phyloP scores from a whole-genome alignment of 2,113 vertebrate genomes.

The Irena cyanogastra region DNA sequence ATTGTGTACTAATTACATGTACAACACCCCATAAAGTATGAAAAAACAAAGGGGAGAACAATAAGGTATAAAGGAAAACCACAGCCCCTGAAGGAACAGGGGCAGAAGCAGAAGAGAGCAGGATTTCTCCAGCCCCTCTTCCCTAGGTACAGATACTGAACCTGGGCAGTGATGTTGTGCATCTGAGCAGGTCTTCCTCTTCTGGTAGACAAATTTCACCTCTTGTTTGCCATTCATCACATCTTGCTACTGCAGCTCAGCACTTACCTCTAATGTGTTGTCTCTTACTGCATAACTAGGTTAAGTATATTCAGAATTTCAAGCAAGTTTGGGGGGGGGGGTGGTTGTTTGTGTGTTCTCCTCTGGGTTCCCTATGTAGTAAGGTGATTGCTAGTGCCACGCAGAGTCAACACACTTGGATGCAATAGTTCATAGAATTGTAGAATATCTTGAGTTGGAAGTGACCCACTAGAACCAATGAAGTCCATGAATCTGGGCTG shows the following conservation, averaged over 20 bases:
- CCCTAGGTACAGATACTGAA: too few species aligned
- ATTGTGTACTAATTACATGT: accelerated
- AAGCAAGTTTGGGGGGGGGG: not conserved
- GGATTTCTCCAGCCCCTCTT: not conserved
- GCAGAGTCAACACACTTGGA: not conserved
- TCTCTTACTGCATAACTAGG: not conserved
- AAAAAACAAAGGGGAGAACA: not conserved
- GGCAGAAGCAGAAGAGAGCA: not conserved
- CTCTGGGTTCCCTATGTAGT: accelerated
- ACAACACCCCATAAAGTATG: not conserved
- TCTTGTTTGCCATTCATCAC: not conserved
- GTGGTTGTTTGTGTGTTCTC: not conserved
- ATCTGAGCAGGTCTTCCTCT: not conserved
- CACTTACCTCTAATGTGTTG: not conserved
- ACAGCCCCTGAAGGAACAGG: not conserved
- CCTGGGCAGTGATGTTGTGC: not conserved
- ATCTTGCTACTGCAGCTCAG: not conserved
- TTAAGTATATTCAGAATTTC: not conserved
- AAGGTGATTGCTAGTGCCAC: not conserved
- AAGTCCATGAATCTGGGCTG: too few species aligned
- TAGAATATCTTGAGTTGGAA: not conserved
- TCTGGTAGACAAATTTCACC: not conserved
- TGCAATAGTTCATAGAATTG: not conserved
- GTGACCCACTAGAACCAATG: accelerated
- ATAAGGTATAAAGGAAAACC: not conserved